Evolutionary conservation across 2,797 vertebrate genomes (phyloP).

Genomic region (Tenualosa ilisha): DNA sequence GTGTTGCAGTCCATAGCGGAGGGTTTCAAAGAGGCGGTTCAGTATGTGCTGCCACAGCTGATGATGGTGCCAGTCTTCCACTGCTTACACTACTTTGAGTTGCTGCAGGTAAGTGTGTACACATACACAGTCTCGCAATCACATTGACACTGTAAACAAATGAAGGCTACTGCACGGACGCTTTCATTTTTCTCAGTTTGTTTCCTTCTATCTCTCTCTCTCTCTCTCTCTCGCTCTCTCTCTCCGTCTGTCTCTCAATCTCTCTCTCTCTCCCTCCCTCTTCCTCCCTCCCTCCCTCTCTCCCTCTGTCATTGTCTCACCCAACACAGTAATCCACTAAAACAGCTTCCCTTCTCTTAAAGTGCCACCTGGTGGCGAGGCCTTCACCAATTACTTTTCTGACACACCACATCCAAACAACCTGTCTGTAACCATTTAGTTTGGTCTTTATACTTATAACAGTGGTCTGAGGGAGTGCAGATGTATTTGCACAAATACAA

Average conservation of each 20-base stretch:
- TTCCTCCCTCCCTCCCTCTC: neutral
- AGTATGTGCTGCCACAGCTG: slow-evolving; percentile 93
- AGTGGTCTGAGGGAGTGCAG: no score
- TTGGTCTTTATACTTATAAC: no score
- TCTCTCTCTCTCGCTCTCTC: neutral
- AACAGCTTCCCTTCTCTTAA: neutral
- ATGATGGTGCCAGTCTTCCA: slow-evolving; percentile 98
- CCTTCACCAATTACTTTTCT: neutral
- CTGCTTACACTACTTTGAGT: slow-evolving; percentile 97
- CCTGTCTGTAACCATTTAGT: no score
- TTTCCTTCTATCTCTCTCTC: no score
- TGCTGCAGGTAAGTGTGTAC: slow-evolving; percentile 84
- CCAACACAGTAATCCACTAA: neutral
- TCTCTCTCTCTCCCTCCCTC: neutral
- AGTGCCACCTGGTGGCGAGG: neutral
- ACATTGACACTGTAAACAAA: slow-evolving; percentile 1
- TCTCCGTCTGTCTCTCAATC: neutral
- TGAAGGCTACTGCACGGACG: neutral
- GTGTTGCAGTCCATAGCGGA: slow-evolving; percentile 86
- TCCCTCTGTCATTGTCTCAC: neutral
- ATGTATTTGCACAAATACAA: no score
- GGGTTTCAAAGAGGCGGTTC: slow-evolving; percentile 95
- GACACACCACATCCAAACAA: neutral
- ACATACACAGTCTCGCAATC: neutral
- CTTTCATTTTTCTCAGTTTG: no score